Evolutionary conservation across 2,888 invertebrate genomes (phyloP).

Genomic region (Acleris holmiana): DNA sequence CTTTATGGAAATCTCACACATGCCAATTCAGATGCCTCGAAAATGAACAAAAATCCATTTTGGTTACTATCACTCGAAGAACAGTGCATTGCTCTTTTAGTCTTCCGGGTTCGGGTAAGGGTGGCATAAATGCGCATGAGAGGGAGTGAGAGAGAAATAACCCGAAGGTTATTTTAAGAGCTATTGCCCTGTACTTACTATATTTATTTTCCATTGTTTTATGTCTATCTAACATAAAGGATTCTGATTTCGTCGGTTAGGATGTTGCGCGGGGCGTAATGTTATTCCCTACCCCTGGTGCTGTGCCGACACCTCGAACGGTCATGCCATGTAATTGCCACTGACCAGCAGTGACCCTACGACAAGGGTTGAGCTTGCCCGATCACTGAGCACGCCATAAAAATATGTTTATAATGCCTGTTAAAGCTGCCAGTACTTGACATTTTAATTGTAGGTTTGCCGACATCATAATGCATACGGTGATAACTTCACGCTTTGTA

Average conservation of each 20-base stretch:
- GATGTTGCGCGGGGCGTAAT: conserved; percentile 24
- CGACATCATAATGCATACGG: conserved; percentile 4
- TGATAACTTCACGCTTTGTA: conserved; percentile 8
- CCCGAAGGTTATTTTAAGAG: too few species aligned
- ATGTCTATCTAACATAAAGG: not conserved
- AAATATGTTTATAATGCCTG: conserved; percentile 44
- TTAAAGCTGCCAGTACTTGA: conserved; percentile 31
- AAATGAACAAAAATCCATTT: too few species aligned
- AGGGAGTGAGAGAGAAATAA: too few species aligned
- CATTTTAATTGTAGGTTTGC: conserved; percentile 33
- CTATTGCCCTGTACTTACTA: too few species aligned
- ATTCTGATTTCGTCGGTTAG: conserved; percentile 28
- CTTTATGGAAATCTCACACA: too few species aligned
- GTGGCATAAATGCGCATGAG: too few species aligned
- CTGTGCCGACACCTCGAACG: conserved; percentile 34
- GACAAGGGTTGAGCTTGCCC: conserved; percentile 49
- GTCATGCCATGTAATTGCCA: conserved; percentile 40
- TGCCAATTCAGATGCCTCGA: too few species aligned
- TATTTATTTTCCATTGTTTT: not conserved
- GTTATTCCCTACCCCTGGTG: conserved; percentile 33
- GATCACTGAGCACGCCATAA: conserved; percentile 55
- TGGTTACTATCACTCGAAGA: too few species aligned
- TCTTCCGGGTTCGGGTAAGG: too few species aligned
- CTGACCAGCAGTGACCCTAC: conserved; percentile 57
- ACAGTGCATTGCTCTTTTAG: too few species aligned